Evolutionary conservation across 1,140 invertebrate species (phyloP).

Genomic region (Whitmania pigra): DNA sequence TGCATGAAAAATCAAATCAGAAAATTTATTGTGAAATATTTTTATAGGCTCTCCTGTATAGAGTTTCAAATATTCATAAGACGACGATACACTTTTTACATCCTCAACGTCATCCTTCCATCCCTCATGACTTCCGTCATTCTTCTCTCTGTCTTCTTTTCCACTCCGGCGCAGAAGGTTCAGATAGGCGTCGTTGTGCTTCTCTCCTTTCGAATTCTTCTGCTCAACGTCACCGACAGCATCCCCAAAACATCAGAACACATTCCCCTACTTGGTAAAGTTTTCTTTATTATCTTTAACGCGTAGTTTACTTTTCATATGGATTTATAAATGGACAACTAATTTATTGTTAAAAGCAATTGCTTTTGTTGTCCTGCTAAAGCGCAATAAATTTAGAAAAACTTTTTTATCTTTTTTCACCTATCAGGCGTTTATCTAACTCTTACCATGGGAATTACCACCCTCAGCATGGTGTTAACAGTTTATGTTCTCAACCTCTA

Average conservation of each 20-base stretch:
- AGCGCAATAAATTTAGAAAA: no score
- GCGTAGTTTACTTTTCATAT: background rate
- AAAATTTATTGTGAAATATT: no score
- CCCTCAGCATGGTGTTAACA: constrained; percentile 25
- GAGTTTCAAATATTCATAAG: constrained; percentile 18
- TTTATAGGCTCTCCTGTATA: background rate
- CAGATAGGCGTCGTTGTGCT: constrained; percentile 27
- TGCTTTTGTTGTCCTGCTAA: background rate
- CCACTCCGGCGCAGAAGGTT: constrained; percentile 26
- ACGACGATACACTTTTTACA: constrained; percentile 25
- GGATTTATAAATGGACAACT: background rate
- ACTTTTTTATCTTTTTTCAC: no score
- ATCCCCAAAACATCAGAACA: constrained; percentile 27
- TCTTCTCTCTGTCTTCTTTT: constrained; percentile 25
- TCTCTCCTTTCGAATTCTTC: constrained; percentile 26
- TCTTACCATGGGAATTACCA: constrained; percentile 26
- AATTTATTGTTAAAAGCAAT: background rate
- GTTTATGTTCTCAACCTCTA: constrained; percentile 26
- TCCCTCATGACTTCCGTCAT: constrained; percentile 26
- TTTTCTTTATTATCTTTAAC: background rate
- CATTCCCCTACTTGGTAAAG: constrained; percentile 25
- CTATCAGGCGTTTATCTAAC: constrained; percentile 24
- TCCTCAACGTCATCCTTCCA: constrained; percentile 25
- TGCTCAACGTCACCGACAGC: constrained; percentile 27
- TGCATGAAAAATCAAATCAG: no score